Base-by-base conservation (phyloP, 2,888 invertebrate genomes). In the Pyralis farinalis region DNA sequence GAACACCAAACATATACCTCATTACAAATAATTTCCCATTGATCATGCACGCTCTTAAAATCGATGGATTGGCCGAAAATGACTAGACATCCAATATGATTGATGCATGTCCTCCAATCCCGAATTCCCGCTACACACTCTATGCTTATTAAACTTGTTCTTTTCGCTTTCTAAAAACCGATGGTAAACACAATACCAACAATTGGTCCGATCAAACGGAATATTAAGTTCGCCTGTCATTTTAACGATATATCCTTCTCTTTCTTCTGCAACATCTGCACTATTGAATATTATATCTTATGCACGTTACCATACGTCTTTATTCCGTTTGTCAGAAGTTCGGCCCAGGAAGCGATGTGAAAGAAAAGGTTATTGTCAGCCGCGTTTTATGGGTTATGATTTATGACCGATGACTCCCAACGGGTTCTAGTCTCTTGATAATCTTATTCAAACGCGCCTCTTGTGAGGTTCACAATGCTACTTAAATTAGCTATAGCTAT, bases 331-430 rank as follows among this genome's bases (percentile, higher is more conserved):
- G 32, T 1, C n/a, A 3, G 27, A 34, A 35, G 34, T 16, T 46
- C 52, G 47, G 48, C 66, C 68, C 79, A 85, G 79, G 83, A 84
- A 83, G 71, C 71, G 59, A 63, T 65, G 63, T 63, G 71, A 68
- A 70, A 76, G 79, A 78, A 75, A 72, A 82, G 76, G 76, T 76
- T 75, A 85, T 84, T 85, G 87, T 87, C 85, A 83, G 86, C 71
- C 71, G 77, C 76, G 71, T 86, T 85, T 87, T 87, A 87, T 85
- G 86, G 82, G 82, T 78, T 85, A 88, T 88, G 88, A 88, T 88
- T 88, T 87, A 88, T 88, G 88, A 87, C 73, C 80, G 71, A 77
- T 83, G 87, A 85, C 86, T 88, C 84, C 88, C 87, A 86, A 87
- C 86, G 85, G 87, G 83, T 78, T 86, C 72, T 78, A 65, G 70